These are phyloP conservation scores for Campoletis raptor DNA, from an alignment of 2,888 invertebrate species.

Conservation along the genomic window DNA sequence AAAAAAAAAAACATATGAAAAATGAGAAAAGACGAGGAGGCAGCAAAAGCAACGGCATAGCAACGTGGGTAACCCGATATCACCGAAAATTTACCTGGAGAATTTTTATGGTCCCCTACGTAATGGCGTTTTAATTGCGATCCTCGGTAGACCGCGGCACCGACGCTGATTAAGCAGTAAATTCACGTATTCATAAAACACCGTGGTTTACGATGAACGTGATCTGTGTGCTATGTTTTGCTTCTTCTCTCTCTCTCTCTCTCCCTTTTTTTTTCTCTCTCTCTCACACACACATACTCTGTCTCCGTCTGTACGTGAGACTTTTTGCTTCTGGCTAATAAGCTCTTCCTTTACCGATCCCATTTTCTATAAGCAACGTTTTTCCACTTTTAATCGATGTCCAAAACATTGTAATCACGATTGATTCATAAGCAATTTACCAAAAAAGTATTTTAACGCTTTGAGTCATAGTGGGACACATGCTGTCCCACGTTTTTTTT, in stretches of 20 bases:
- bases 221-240: constrained; percentile 63
- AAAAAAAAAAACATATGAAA: constrained; percentile 24
- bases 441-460: background rate
- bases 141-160: constrained; percentile 70
- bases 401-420: background rate
- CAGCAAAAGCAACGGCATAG: constrained; percentile 27
- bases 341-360: constrained; percentile 23
- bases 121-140: constrained; percentile 82
- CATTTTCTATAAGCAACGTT: background rate
- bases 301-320: constrained; percentile 31
- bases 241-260: constrained; percentile 28
- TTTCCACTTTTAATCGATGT: background rate
- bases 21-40: constrained; percentile 60
- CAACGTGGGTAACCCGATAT: constrained; percentile 76
- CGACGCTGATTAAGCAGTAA: constrained; percentile 81
- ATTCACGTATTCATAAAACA: constrained; percentile 81
- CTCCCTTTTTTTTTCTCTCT: no score
- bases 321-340: constrained; percentile 46
- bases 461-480: no score
- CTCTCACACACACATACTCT: no score
- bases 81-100: constrained; percentile 76
- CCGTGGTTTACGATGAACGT: constrained; percentile 76
- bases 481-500: no score
- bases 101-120: constrained; percentile 77
- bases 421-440: background rate